Conservation (phyloP, 2,888 invertebrate genomes). For the Caenorhabditis auriculariae region DNA sequence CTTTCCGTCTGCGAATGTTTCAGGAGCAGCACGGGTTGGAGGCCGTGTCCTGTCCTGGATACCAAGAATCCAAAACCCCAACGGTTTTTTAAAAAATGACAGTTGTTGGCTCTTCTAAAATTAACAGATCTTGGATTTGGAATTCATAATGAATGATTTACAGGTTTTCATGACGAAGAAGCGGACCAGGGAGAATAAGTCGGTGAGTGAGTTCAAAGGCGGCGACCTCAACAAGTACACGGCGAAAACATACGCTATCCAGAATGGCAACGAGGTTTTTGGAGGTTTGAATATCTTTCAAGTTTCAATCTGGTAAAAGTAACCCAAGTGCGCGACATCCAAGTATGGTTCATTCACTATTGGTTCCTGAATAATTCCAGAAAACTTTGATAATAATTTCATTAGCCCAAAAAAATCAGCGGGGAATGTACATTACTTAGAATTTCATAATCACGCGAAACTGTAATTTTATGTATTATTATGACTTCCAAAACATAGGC, state of each 20-base stretch:
- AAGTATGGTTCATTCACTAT: no score
- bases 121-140: neutral
- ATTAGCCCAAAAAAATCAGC: no score
- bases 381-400: no score
- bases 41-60: conserved; percentile 25
- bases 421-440: no score
- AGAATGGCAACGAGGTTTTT: conserved; percentile 61
- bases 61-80: neutral
- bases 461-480: no score
- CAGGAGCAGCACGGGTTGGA: conserved; percentile 50
- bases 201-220: conserved; percentile 57
- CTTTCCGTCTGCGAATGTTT: conserved; percentile 57
- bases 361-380: no score
- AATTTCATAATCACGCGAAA: no score
- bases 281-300: no score
- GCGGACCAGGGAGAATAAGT: conserved; percentile 57
- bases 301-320: no score
- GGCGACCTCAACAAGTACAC: conserved; percentile 63
- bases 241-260: conserved; percentile 58
- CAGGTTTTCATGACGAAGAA: conserved; percentile 63
- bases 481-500: no score
- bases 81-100: neutral
- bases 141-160: conserved; percentile 12
- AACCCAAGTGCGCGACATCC: no score
- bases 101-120: neutral